Percentiles rank a stretch among this genome's conserved stretches.
Conservation (phyloP, 30 jellyfish, hydroid and myxozoan genomes). For the Turritopsis rubra region DNA sequence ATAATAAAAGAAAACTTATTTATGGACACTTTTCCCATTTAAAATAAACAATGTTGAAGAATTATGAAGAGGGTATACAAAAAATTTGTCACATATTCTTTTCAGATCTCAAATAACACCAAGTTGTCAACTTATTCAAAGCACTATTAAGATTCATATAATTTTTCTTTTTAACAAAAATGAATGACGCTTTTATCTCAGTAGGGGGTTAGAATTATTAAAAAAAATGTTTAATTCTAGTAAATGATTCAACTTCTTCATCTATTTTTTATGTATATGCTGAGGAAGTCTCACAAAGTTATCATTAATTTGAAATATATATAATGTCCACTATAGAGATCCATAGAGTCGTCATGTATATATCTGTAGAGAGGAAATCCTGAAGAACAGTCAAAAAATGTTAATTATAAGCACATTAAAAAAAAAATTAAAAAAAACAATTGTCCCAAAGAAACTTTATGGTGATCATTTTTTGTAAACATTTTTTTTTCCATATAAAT, state of each 20-base stretch:
- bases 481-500: not conserved
- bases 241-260: not conserved
- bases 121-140: not conserved
- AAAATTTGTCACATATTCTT: not conserved
- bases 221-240: not conserved
- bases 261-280: not conserved
- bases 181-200: constrained; percentile 11
- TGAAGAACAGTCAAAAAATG: not conserved
- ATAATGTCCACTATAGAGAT: not conserved
- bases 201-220: constrained; percentile 10
- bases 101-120: not conserved
- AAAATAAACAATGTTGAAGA: not conserved
- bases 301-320: not conserved
- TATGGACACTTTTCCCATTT: not conserved
- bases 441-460: not conserved
- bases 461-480: not conserved
- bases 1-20: not conserved
- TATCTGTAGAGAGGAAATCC: not conserved
- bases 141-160: not conserved
- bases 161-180: not conserved
- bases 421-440: not conserved
- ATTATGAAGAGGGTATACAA: not conserved
- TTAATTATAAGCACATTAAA: not conserved
- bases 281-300: not conserved
- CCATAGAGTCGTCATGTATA: not conserved